Percentiles rank a stretch among this genome's conserved stretches.
phyloP scores from a whole-genome alignment of 1,140 invertebrate genomes.

The Drosophila serrata region DNA sequence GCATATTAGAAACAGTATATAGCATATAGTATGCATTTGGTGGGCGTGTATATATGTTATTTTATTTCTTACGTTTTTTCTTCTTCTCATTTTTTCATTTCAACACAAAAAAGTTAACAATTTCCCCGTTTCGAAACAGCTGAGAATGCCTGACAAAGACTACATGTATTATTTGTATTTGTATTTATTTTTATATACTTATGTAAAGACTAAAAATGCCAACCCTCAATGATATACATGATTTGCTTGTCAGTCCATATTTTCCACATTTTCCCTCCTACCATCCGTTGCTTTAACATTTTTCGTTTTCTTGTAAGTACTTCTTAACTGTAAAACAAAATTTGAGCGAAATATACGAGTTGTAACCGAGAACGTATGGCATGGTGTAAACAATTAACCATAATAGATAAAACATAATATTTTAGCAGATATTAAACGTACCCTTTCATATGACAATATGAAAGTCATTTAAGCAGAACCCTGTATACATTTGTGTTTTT shows the following conservation, averaged over 20 bases:
- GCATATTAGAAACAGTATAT: conserved; percentile 77
- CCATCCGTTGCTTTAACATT: conserved; percentile 57
- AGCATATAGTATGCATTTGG: conserved; percentile 81
- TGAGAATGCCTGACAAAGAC: conserved; percentile 63
- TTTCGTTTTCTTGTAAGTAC: conserved; percentile 38
- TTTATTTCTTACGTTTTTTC: conserved; percentile 36
- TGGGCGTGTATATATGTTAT: conserved; percentile 70
- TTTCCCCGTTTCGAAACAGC: conserved; percentile 73
- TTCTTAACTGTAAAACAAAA: conserved; percentile 65
- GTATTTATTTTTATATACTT: conserved; percentile 41
- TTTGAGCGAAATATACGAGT: conserved; percentile 75
- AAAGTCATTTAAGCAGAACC: conserved; percentile 73
- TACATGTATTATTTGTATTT: conserved; percentile 42
- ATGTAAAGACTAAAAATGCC: conserved; percentile 50
- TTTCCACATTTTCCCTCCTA: conserved; percentile 31
- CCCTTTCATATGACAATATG: conserved; percentile 33
- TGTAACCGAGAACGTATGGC: conserved; percentile 68
- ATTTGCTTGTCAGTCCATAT: conserved; percentile 77
- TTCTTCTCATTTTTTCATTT: conserved; percentile 47
- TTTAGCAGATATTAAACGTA: conserved; percentile 50
- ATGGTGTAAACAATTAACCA: conserved; percentile 68
- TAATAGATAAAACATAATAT: conserved; percentile 59
- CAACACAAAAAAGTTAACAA: conserved; percentile 82
- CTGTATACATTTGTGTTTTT: conserved; percentile 66
- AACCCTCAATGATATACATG: conserved; percentile 74